Conservation (phyloP, 2,797 vertebrate species). For the Sciurus carolinensis region DNA sequence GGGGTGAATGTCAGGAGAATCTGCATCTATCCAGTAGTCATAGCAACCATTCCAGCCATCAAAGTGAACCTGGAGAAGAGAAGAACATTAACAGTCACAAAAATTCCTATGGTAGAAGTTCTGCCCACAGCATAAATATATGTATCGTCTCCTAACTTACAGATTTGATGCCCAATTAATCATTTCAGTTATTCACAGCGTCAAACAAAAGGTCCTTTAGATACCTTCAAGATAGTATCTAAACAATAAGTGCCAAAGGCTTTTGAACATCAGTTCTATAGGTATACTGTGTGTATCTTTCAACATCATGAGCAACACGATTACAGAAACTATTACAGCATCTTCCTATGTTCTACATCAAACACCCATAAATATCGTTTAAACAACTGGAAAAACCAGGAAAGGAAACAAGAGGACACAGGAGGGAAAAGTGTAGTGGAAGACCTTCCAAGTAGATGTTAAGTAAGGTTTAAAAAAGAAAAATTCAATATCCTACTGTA, state of each 20-base stretch:
- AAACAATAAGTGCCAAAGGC: background rate
- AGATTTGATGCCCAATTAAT: background rate
- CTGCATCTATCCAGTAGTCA: conserved; percentile 93
- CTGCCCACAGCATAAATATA: background rate
- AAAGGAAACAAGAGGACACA: background rate
- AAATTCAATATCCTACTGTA: background rate
- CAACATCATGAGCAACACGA: background rate
- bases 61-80: conserved; percentile 91
- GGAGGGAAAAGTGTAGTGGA: background rate
- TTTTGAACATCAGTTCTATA: background rate
- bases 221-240: background rate
- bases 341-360: background rate
- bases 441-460: background rate
- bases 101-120: background rate
- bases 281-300: background rate
- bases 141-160: background rate
- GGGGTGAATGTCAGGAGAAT: conserved; percentile 93
- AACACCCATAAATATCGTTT: background rate
- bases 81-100: conserved; percentile 57
- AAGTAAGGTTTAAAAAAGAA: conserved; percentile 20
- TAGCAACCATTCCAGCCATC: conserved; percentile 94
- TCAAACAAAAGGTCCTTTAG: conserved; percentile 2
- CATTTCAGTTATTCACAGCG: background rate
- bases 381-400: background rate
- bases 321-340: background rate